These are phyloP conservation scores for Nothoprocta pentlandii DNA, from an alignment of 2,113 vertebrate species.

Conservation along the genomic window DNA sequence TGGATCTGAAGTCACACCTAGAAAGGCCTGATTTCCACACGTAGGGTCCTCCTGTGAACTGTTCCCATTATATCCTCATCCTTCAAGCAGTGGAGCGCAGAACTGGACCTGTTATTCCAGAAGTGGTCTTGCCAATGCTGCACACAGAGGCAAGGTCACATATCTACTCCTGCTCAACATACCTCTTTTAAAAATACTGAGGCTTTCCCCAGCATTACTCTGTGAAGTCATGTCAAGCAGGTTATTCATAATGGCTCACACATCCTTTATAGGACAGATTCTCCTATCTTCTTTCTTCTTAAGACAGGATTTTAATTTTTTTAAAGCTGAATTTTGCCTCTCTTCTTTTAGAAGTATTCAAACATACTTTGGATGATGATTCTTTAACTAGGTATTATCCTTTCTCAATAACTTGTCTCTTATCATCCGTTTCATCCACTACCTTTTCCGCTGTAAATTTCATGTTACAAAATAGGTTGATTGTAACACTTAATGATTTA, in stretches of 20 bases:
- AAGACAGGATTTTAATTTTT: background rate
- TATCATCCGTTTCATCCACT: background rate
- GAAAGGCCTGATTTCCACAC: background rate
- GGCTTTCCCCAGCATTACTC: background rate
- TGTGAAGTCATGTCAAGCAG: background rate
- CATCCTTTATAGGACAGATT: background rate
- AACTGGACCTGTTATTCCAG: background rate
- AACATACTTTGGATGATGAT: background rate
- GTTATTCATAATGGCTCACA: background rate
- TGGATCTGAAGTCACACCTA: background rate
- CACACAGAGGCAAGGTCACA: accelerated
- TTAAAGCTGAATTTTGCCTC: background rate
- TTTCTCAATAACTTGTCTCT: background rate
- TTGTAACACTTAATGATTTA: background rate
- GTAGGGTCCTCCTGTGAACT: background rate
- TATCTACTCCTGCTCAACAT: background rate
- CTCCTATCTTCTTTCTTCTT: background rate
- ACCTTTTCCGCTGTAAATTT: background rate
- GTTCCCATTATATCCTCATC: background rate
- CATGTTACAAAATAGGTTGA: background rate
- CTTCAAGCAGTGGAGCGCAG: accelerated
- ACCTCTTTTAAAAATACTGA: background rate
- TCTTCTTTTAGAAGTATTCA: background rate
- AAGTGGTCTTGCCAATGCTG: accelerated
- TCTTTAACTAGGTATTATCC: background rate